Conservation (phyloP, 2,888 invertebrate species). For the Mythimna ferrago region DNA sequence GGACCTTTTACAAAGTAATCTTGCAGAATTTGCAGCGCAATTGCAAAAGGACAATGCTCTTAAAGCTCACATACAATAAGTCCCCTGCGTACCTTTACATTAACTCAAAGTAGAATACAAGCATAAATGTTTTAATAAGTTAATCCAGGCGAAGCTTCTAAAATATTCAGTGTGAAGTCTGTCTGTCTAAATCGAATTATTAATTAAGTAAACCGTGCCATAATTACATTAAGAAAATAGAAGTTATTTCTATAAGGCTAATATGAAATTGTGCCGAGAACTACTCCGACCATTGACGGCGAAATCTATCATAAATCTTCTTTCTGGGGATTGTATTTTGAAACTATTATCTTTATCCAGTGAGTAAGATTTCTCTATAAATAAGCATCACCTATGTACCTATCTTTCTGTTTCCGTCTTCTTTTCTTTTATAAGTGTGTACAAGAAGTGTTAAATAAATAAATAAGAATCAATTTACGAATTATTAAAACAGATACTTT, state of each 20-base stretch:
- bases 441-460: too few relatives aligned
- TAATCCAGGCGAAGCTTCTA: conserved; percentile 11
- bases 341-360: too few relatives aligned
- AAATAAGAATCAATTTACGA: too few relatives aligned
- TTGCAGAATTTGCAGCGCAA: not conserved
- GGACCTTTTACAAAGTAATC: not conserved
- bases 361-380: too few relatives aligned
- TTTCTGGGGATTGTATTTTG: too few relatives aligned
- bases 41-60: not conserved
- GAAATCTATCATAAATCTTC: not conserved
- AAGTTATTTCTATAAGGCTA: not conserved
- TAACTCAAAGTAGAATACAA: conserved; percentile 5
- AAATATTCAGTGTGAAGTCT: conserved; percentile 41
- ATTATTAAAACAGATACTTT: too few relatives aligned
- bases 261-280: not conserved
- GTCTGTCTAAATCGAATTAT: conserved; percentile 30
- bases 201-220: conserved; percentile 24
- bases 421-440: too few relatives aligned
- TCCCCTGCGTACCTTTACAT: not conserved
- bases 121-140: conserved; percentile 24
- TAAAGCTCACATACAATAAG: not conserved
- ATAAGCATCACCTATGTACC: too few relatives aligned
- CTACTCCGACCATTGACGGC: not conserved
- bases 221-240: conserved; percentile 36
- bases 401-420: too few relatives aligned